phyloP scores from a whole-genome alignment of 2,113 vertebrate species.

The Pavo muticus region DNA sequence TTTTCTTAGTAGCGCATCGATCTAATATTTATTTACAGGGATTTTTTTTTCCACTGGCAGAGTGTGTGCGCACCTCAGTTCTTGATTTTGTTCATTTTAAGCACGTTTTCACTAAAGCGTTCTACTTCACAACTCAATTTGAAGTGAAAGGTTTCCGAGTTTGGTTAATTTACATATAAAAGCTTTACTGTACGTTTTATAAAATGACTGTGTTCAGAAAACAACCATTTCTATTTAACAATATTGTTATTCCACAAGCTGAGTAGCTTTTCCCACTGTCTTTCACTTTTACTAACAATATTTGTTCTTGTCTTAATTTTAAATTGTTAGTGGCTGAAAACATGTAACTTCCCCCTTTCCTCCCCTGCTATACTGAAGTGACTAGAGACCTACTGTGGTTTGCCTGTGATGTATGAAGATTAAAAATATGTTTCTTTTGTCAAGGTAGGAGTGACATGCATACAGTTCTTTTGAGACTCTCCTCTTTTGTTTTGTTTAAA shows the following conservation, averaged over 20 bases:
- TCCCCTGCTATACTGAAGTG: neutral
- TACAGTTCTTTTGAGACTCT: slow-evolving; percentile 45
- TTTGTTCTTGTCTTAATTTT: slow-evolving; percentile 73
- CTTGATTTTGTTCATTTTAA: slow-evolving; percentile 74
- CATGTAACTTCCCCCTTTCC: slow-evolving; percentile 5
- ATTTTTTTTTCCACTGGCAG: slow-evolving; percentile 18
- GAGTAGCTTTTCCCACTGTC: slow-evolving; percentile 48
- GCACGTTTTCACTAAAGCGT: slow-evolving; percentile 70
- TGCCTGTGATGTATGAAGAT: slow-evolving; percentile 55
- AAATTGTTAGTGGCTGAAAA: slow-evolving; percentile 70
- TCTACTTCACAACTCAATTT: slow-evolving; percentile 80
- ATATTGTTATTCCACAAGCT: slow-evolving; percentile 67
- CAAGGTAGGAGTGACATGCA: slow-evolving; percentile 22
- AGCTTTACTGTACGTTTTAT: slow-evolving; percentile 78
- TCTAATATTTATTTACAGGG: slow-evolving; percentile 40
- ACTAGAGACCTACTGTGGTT: slow-evolving; percentile 36
- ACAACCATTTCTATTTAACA: slow-evolving; percentile 78
- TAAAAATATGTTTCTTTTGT: slow-evolving; percentile 56
- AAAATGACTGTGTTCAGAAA: slow-evolving; percentile 78
- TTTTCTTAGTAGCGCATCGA: slow-evolving; percentile 25
- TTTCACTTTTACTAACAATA: slow-evolving; percentile 60
- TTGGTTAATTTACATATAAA: slow-evolving; percentile 85
- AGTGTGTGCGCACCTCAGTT: neutral
- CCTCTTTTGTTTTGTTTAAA: slow-evolving; percentile 55
- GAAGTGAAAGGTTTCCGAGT: slow-evolving; percentile 77